Evolutionary conservation across 2,797 vertebrate genomes (phyloP).

Genomic region (Clamator glandarius): DNA sequence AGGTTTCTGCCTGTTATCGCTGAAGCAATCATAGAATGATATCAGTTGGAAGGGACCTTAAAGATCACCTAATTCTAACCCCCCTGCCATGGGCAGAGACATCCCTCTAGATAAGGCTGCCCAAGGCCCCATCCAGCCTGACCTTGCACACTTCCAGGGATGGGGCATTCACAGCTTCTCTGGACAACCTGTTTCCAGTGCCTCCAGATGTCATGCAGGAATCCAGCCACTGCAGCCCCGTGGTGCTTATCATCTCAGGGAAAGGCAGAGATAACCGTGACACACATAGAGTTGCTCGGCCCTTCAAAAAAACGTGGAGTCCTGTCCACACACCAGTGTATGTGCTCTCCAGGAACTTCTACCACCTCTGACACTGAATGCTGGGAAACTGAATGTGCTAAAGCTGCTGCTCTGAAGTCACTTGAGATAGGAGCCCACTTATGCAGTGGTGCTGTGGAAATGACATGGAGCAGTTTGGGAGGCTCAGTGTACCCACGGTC

Average conservation of each 20-base stretch:
- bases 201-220: neutral
- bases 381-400: neutral
- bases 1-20: neutral
- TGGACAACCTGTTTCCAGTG: too few relatives aligned
- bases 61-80: too few relatives aligned
- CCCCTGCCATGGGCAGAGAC: too few relatives aligned
- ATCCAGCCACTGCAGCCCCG: neutral
- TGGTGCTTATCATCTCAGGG: neutral
- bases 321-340: fast-evolving
- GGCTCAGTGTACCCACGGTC: neutral
- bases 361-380: fast-evolving
- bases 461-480: neutral
- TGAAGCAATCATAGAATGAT: neutral
- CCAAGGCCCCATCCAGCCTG: too few relatives aligned
- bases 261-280: neutral
- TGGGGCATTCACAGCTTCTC: too few relatives aligned
- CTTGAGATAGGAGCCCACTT: neutral
- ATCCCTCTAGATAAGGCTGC: too few relatives aligned
- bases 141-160: too few relatives aligned
- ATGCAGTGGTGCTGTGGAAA: fast-evolving
- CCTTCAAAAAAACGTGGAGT: neutral
- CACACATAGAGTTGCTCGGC: fast-evolving
- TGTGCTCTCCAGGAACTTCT: neutral
- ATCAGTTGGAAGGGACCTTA: too few relatives aligned
- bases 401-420: neutral